phyloP scores from a whole-genome alignment of 2,113 vertebrate genomes.

The Leptobrachium leishanense region DNA sequence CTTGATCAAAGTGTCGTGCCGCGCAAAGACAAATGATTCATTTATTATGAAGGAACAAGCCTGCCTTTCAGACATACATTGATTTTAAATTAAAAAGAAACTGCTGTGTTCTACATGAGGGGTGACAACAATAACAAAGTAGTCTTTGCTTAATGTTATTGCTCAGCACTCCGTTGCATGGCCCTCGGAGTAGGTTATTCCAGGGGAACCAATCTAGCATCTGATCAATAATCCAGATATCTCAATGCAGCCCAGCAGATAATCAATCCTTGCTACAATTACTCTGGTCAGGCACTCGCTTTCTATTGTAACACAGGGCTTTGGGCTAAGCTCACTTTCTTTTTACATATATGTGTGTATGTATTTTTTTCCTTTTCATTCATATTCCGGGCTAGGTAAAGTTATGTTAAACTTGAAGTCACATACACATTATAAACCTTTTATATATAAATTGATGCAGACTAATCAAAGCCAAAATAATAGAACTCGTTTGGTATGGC shows the following conservation, averaged over 20 bases:
- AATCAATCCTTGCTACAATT: slow-evolving; percentile 66
- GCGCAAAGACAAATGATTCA: slow-evolving; percentile 67
- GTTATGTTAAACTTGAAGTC: no score
- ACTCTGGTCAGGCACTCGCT: slow-evolving; percentile 58
- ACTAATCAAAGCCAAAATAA: no score
- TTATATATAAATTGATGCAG: no score
- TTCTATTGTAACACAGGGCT: slow-evolving; percentile 57
- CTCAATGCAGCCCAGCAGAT: slow-evolving; percentile 65
- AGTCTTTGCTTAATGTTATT: slow-evolving; percentile 67
- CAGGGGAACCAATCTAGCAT: slow-evolving; percentile 56
- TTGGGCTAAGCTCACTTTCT: slow-evolving; percentile 58
- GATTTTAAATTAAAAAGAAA: slow-evolving; percentile 80
- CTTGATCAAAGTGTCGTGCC: slow-evolving; percentile 52
- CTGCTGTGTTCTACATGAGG: slow-evolving; percentile 69
- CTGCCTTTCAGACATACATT: slow-evolving; percentile 65
- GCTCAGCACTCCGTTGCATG: slow-evolving; percentile 53
- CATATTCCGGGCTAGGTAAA: no score
- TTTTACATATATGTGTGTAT: slow-evolving; percentile 61
- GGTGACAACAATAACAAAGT: slow-evolving; percentile 70
- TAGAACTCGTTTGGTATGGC: no score
- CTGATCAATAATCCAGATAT: slow-evolving; percentile 69
- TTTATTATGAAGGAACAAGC: slow-evolving; percentile 62
- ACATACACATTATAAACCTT: no score
- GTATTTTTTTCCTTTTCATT: neutral
- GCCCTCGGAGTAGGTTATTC: slow-evolving; percentile 47